Percentiles rank a stretch among this genome's conserved stretches.
These are phyloP conservation scores for Diaperis boleti DNA, from an alignment of 2,888 invertebrate species.

Conservation along the genomic window DNA sequence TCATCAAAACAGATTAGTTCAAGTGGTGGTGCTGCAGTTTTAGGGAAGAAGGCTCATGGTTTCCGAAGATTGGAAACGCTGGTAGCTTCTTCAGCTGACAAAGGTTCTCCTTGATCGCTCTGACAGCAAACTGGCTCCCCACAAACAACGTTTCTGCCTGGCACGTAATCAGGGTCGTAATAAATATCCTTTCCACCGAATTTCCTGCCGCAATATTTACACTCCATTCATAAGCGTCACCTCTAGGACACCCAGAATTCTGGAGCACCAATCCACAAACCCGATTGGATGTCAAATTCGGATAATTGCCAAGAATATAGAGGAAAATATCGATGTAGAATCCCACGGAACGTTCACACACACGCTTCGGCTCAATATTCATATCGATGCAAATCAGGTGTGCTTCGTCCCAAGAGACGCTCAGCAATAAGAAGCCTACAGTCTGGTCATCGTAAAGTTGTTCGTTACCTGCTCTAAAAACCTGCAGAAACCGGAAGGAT, in stretches of 20 bases:
- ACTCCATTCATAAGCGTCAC: conserved; percentile 49
- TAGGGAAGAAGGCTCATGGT: conserved; percentile 80
- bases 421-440: conserved; percentile 37
- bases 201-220: conserved; percentile 51
- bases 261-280: conserved; percentile 72
- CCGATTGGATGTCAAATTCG: conserved; percentile 67
- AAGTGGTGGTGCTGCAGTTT: too few relatives aligned
- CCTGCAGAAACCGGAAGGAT: conserved; percentile 45
- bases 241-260: conserved; percentile 55
- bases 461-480: conserved; percentile 44
- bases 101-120: conserved; percentile 68
- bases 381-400: conserved; percentile 39
- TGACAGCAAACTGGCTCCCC: conserved; percentile 86
- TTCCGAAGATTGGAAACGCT: conserved; percentile 74
- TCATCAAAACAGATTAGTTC: too few relatives aligned
- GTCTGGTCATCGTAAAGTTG: conserved; percentile 24
- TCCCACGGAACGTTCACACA: conserved; percentile 48
- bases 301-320: conserved; percentile 71
- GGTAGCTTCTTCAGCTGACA: conserved; percentile 58
- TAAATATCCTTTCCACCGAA: conserved; percentile 74
- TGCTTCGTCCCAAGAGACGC: conserved; percentile 37
- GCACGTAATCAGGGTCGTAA: conserved; percentile 80
- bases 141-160: conserved; percentile 77
- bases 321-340: conserved; percentile 66
- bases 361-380: conserved; percentile 42